A percentile compares a stretch with the other conserved stretches of the same genome.
Conservation (phyloP, 1,140 invertebrate species). For the Wiebesia pumilae region DNA sequence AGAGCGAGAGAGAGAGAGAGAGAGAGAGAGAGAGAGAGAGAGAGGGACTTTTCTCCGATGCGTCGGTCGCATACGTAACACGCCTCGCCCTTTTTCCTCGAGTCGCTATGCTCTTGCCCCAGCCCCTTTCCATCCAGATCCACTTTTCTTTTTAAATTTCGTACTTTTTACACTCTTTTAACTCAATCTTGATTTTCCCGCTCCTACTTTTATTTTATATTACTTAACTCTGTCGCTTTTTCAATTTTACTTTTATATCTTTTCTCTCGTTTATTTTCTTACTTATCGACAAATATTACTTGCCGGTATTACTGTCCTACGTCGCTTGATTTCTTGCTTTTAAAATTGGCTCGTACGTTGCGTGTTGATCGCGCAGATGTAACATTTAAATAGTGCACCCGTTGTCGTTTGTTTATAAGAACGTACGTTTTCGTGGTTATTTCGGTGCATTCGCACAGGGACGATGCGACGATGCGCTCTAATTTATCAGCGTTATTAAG, state of each 20-base stretch:
- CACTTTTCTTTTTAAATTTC: conserved; percentile 6
- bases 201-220: neutral
- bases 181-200: conserved; percentile 18
- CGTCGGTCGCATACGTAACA: conserved; percentile 42
- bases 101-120: conserved; percentile 50
- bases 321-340: neutral
- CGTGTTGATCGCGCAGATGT: neutral
- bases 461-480: too few relatives aligned
- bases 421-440: too few relatives aligned
- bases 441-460: too few relatives aligned
- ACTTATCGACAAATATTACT: conserved; percentile 1
- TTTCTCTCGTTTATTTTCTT: conserved; percentile 24
- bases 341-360: neutral
- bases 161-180: neutral
- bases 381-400: too few relatives aligned
- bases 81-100: conserved; percentile 41
- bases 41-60: conserved; percentile 14
- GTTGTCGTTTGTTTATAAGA: too few relatives aligned
- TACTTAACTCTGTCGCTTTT: conserved; percentile 32
- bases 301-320: neutral
- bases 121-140: conserved; percentile 50
- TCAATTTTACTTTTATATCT: conserved; percentile 38
- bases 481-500: too few relatives aligned
- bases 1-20: conserved; percentile 11
- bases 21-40: conserved; percentile 21